These are phyloP conservation scores for Leptinotarsa haldemani DNA, from an alignment of 2,888 invertebrate genomes.

Conservation along the genomic window DNA sequence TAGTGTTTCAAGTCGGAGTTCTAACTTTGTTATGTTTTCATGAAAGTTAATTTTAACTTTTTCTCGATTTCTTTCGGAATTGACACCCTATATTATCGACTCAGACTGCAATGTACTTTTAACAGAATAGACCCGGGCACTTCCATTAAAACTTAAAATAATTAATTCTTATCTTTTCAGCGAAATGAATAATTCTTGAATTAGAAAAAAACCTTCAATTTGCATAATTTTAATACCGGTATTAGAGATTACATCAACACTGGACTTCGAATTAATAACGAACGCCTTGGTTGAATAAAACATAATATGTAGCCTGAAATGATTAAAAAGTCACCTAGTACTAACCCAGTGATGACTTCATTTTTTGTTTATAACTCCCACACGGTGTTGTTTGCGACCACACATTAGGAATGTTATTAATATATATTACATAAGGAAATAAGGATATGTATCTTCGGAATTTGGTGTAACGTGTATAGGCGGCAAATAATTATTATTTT, in stretches of 20 bases:
- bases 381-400: not conserved
- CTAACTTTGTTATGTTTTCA: too few species aligned
- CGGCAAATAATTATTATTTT: not conserved
- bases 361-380: constrained; percentile 15
- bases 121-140: too few species aligned
- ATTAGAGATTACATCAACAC: not conserved
- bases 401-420: constrained; percentile 13
- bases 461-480: not conserved
- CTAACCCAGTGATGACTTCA: constrained; percentile 6
- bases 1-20: not conserved
- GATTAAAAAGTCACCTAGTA: not conserved
- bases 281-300: not conserved
- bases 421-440: constrained; percentile 10
- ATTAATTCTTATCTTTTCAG: not conserved
- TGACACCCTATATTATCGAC: too few species aligned
- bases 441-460: not conserved
- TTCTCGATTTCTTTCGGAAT: too few species aligned
- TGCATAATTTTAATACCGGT: not conserved
- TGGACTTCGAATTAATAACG: not conserved
- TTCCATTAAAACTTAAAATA: too few species aligned
- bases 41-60: too few species aligned
- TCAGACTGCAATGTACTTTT: too few species aligned
- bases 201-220: not conserved
- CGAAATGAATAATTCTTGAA: not conserved
- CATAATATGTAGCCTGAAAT: constrained; percentile 5